These are phyloP conservation scores for Elachura formosa DNA, from an alignment of 2,113 vertebrate species.

Conservation along the genomic window DNA sequence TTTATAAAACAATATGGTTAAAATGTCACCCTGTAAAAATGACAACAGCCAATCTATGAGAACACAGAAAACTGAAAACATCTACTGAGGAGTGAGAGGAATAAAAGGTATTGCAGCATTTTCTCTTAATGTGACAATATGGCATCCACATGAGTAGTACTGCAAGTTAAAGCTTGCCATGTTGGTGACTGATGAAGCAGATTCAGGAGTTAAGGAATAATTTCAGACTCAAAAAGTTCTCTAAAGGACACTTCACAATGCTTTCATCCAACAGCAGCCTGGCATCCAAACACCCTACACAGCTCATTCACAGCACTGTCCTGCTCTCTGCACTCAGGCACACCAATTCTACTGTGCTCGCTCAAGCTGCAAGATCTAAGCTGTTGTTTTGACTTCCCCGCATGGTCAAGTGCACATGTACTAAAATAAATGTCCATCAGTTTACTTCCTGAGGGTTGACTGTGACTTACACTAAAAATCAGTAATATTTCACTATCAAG, in stretches of 20 bases:
- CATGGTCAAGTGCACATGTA: background rate
- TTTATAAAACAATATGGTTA: background rate
- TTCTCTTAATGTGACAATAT: background rate
- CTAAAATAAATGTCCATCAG: background rate
- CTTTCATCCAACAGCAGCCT: background rate
- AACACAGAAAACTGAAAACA: background rate
- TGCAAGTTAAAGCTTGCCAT: background rate
- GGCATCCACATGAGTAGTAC: background rate
- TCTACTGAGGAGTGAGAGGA: background rate
- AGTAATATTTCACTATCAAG: background rate
- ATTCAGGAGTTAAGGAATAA: background rate
- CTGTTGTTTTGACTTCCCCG: background rate
- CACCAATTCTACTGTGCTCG: background rate
- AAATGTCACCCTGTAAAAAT: background rate
- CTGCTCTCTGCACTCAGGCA: background rate
- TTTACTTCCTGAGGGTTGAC: background rate
- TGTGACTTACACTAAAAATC: background rate
- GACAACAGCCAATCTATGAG: background rate
- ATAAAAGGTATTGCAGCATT: background rate
- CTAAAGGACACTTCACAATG: background rate
- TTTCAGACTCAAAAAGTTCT: background rate
- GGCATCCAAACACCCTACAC: background rate
- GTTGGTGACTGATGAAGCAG: accelerated
- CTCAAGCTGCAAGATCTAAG: background rate
- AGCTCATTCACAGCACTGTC: background rate